Percentiles rank a stretch among this genome's conserved stretches.
Evolutionary conservation across 2,113 vertebrate species (phyloP).

Genomic region (Raphicerus campestris): DNA sequence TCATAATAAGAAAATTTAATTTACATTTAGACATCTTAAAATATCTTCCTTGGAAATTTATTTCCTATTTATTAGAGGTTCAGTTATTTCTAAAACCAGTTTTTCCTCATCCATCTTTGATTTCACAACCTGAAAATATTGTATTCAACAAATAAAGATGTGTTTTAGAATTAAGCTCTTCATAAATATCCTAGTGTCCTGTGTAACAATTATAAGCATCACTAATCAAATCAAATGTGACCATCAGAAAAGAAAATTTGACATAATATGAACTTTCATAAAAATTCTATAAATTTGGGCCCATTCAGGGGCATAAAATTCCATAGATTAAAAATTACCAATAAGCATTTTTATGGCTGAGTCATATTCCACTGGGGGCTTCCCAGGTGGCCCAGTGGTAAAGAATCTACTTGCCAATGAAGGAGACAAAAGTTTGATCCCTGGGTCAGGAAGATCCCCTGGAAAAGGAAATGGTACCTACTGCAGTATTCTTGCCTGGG

Average conservation of each 20-base stretch:
- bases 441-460: not conserved
- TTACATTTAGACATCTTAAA: not conserved
- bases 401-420: not conserved
- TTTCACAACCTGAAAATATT: not conserved
- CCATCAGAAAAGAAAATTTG: not conserved
- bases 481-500: not conserved
- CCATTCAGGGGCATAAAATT: not conserved
- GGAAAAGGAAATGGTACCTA: not conserved
- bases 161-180: not conserved
- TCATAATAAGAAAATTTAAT: not conserved
- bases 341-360: not conserved
- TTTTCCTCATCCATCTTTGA: not conserved
- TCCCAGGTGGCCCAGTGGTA: not conserved
- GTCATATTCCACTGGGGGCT: not conserved
- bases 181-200: not conserved
- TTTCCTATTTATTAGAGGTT: not conserved
- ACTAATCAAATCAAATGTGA: not conserved
- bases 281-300: not conserved
- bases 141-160: not conserved
- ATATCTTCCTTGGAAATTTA: not conserved
- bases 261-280: not conserved
- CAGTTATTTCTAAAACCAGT: not conserved
- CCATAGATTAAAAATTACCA: not conserved
- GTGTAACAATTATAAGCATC: not conserved
- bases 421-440: not conserved